phyloP scores from a whole-genome alignment of 2,888 invertebrate genomes.

The Elysia crispata region DNA sequence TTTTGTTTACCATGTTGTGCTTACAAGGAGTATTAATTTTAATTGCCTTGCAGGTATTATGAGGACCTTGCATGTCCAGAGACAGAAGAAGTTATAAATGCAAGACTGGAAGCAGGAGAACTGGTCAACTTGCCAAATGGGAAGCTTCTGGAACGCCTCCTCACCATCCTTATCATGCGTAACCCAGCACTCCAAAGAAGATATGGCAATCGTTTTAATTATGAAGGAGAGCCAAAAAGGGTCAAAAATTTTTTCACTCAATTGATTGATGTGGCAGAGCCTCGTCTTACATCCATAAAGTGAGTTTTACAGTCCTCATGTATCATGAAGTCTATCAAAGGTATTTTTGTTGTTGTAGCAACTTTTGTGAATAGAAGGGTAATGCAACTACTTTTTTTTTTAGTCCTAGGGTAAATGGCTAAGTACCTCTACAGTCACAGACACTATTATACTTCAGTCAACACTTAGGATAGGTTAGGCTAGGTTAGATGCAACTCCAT shows the following conservation, averaged over 20 bases:
- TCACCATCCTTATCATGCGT: constrained; percentile 58
- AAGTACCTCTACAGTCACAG: no score
- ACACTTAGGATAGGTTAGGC: no score
- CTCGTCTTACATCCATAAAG: constrained; percentile 67
- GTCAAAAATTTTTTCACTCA: constrained; percentile 60
- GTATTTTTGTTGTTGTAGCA: no score
- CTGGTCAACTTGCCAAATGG: constrained; percentile 72
- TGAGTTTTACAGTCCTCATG: no score
- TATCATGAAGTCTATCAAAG: no score
- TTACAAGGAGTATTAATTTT: no score
- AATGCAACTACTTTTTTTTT: no score
- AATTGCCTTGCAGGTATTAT: constrained; percentile 71
- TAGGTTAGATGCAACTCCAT: not conserved
- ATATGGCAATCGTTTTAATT: not conserved
- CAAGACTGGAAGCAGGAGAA: constrained; percentile 67
- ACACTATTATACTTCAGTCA: no score
- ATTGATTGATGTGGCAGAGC: constrained; percentile 68
- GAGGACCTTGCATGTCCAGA: constrained; percentile 73
- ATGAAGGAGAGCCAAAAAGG: not conserved
- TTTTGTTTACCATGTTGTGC: no score
- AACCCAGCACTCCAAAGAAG: constrained; percentile 22
- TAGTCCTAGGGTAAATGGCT: no score
- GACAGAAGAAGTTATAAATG: constrained; percentile 68
- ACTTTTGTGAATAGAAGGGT: no score
- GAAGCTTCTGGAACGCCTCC: constrained; percentile 75